Evolutionary conservation across 2,797 vertebrate species (phyloP).

Genomic region (Adrianichthys oophorus): DNA sequence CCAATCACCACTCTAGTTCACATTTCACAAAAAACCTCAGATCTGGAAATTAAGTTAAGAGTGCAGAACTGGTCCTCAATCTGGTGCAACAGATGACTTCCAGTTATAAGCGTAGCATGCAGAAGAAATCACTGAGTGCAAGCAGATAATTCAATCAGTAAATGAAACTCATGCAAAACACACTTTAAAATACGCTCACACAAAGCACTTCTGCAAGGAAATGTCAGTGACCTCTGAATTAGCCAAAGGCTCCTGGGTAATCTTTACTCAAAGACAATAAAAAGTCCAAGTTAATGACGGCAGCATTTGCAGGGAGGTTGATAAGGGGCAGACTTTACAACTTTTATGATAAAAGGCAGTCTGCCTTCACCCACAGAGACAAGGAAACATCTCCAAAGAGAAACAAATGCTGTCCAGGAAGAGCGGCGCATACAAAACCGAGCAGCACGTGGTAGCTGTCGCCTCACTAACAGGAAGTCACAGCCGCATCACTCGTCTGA

Average conservation of each 20-base stretch:
- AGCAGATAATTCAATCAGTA: slow-evolving; percentile 36
- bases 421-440: slow-evolving; percentile 36
- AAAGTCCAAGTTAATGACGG: slow-evolving; percentile 70
- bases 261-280: slow-evolving; percentile 69
- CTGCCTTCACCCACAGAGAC: slow-evolving; percentile 61
- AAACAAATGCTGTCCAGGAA: slow-evolving; percentile 40
- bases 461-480: slow-evolving; percentile 68
- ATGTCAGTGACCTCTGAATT: slow-evolving; percentile 58
- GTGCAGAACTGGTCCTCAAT: not conserved
- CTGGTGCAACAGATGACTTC: slow-evolving; percentile 8
- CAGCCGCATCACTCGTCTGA: slow-evolving; percentile 49
- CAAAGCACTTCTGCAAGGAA: slow-evolving; percentile 22
- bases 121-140: slow-evolving; percentile 16
- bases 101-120: slow-evolving; percentile 2
- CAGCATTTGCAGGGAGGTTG: slow-evolving; percentile 49
- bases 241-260: slow-evolving; percentile 55
- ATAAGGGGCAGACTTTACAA: slow-evolving; percentile 70
- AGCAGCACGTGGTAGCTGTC: slow-evolving; percentile 63
- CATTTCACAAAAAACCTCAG: too few relatives aligned
- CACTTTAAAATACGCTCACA: slow-evolving; percentile 15
- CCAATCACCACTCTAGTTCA: too few relatives aligned
- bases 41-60: too few relatives aligned
- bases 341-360: slow-evolving; percentile 52
- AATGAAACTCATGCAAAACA: slow-evolving; percentile 26
- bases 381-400: slow-evolving; percentile 55